Conservation (phyloP, 1,140 invertebrate genomes). For the Drosophila subpulchrella region DNA sequence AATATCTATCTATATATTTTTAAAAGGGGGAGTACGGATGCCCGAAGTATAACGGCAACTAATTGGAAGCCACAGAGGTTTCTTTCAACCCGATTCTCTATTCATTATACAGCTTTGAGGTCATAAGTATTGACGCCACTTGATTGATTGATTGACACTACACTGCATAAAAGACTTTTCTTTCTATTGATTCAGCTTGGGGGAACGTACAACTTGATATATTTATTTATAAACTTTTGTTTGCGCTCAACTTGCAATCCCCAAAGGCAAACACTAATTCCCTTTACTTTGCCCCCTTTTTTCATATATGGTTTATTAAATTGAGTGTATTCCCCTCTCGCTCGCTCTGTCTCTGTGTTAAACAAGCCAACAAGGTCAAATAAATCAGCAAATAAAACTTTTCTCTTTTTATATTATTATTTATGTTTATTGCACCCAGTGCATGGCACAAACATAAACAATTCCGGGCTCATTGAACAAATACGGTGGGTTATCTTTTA, state of each 20-base stretch:
- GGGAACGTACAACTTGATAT: conserved; percentile 4
- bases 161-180: conserved; percentile 16
- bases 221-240: conserved; percentile 35
- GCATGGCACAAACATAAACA: conserved; percentile 17
- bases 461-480: neutral
- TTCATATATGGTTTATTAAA: conserved; percentile 31
- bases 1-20: conserved; percentile 15
- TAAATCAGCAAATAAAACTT: conserved; percentile 61
- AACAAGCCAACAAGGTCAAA: conserved; percentile 65
- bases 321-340: conserved; percentile 26
- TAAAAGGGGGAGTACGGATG: conserved; percentile 1
- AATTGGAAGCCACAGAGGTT: conserved; percentile 60
- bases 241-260: conserved; percentile 3
- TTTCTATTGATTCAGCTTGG: conserved; percentile 1
- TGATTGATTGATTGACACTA: conserved; percentile 68
- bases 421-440: conserved; percentile 39
- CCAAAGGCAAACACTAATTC: conserved; percentile 25
- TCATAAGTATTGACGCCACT: conserved; percentile 79
- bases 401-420: conserved; percentile 39
- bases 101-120: conserved; percentile 53
- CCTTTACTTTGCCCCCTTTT: conserved; percentile 2
- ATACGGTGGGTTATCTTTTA: conserved; percentile 2
- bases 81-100: conserved; percentile 12
- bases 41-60: conserved; percentile 49
- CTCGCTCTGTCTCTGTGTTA: conserved; percentile 29